A percentile compares a stretch with the other conserved stretches of the same genome.
phyloP scores from a whole-genome alignment of 1,140 invertebrate species.

The Pseudomyrmex dendroicus region DNA sequence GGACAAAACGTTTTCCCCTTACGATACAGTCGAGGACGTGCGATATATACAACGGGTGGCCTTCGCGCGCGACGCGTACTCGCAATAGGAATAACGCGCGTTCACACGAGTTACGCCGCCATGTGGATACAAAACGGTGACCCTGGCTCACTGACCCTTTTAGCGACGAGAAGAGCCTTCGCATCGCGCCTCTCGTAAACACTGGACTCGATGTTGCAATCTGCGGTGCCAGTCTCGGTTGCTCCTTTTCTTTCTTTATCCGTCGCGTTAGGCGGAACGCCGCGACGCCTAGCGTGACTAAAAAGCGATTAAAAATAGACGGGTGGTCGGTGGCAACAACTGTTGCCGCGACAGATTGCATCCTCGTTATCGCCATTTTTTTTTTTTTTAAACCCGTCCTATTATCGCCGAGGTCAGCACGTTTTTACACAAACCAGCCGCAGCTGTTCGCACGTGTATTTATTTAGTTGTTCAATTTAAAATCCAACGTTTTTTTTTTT shows the following conservation, averaged over 20 bases:
- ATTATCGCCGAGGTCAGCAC: not conserved
- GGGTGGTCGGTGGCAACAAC: not conserved
- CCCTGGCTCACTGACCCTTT: slow-evolving; percentile 79
- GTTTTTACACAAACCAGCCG: too few relatives aligned
- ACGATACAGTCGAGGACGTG: slow-evolving; percentile 13
- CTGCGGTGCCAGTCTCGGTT: slow-evolving; percentile 18
- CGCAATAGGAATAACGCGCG: slow-evolving; percentile 57
- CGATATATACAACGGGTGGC: slow-evolving; percentile 30
- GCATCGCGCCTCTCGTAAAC: slow-evolving; percentile 61
- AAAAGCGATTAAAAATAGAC: slow-evolving; percentile 46
- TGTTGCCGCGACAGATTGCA: not conserved
- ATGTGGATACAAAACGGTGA: slow-evolving; percentile 65
- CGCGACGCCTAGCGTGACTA: slow-evolving; percentile 12
- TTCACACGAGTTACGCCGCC: slow-evolving; percentile 31
- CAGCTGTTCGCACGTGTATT: too few relatives aligned
- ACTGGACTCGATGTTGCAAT: slow-evolving; percentile 69
- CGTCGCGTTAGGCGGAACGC: not conserved
- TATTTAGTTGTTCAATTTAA: not conserved
- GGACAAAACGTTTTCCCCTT: not conserved
- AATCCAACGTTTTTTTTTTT: not conserved
- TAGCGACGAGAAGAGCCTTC: slow-evolving; percentile 65
- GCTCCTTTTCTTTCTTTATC: slow-evolving; percentile 47
- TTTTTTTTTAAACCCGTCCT: not conserved
- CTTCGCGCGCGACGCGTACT: slow-evolving; percentile 45
- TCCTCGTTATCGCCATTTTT: not conserved